Conservation (phyloP, 2,113 vertebrate genomes). For the Dunckerocampus dactyliophorus region DNA sequence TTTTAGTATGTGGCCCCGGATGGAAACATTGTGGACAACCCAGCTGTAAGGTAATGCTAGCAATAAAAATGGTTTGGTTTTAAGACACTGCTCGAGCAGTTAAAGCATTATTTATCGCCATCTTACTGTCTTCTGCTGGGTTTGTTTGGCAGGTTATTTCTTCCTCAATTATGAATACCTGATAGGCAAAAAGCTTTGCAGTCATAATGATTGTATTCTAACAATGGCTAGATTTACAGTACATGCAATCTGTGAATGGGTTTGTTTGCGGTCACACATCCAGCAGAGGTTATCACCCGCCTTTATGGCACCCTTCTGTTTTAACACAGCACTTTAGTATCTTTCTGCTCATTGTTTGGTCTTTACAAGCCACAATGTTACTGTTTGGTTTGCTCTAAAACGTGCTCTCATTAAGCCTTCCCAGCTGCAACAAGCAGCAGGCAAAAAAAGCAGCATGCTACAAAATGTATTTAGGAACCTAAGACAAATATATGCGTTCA, state of each 20-base stretch:
- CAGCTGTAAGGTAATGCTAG: not conserved
- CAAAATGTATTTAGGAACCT: not conserved
- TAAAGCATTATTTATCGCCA: not conserved
- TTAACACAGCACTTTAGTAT: not conserved
- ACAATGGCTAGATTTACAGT: not conserved
- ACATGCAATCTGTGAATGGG: not conserved
- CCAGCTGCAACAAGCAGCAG: conserved; percentile 3
- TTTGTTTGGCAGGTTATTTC: not conserved
- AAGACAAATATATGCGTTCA: not conserved
- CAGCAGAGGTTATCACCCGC: not conserved
- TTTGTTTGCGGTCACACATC: not conserved
- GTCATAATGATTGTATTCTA: not conserved
- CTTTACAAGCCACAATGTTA: not conserved
- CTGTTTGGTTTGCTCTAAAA: conserved; percentile 1
- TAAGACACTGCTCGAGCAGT: not conserved
- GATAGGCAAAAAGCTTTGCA: not conserved
- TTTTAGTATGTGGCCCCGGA: no score
- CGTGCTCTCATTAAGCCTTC: conserved; percentile 1
- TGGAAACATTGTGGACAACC: no score
- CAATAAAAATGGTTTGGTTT: not conserved
- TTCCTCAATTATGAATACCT: not conserved
- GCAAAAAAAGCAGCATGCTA: not conserved
- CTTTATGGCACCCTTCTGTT: not conserved
- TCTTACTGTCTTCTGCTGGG: not conserved
- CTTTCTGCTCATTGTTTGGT: not conserved